These are phyloP conservation scores for Heliconius aoede DNA, from an alignment of 2,888 invertebrate genomes.

Conservation along the genomic window DNA sequence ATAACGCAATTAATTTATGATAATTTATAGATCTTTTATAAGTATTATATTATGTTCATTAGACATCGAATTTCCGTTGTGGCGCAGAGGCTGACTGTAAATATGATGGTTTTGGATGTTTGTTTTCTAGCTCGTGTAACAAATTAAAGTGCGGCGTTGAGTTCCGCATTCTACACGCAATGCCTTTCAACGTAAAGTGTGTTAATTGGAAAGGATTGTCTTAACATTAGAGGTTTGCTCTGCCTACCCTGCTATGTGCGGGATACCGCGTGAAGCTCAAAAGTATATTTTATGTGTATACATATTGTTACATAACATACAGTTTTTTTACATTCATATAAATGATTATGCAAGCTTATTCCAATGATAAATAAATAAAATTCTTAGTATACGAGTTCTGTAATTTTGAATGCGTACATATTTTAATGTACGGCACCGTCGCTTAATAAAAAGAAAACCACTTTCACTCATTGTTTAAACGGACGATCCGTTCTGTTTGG, in stretches of 20 bases:
- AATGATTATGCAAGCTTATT: neutral
- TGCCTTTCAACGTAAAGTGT: no score
- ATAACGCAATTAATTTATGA: no score
- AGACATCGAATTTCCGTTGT: neutral
- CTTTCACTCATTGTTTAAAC: conserved; percentile 45
- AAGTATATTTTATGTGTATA: no score
- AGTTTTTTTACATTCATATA: neutral
- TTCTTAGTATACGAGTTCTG: neutral
- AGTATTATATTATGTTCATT: no score
- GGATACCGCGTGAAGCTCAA: no score
- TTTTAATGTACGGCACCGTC: conserved; percentile 15
- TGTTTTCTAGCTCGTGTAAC: neutral
- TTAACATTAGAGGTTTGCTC: no score
- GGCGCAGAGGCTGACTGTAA: neutral
- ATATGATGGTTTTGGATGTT: neutral
- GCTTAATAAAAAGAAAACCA: conserved; percentile 42
- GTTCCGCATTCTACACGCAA: no score
- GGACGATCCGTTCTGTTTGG: conserved; percentile 41
- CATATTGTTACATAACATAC: no score
- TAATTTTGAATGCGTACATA: conserved; percentile 28
- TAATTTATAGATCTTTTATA: neutral
- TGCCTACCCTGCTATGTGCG: no score
- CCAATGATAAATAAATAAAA: conserved; percentile 8
- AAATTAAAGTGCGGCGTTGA: no score
- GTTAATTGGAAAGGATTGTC: no score